Evolutionary conservation across 2,113 vertebrate species (phyloP), one percentile per base, ranked within the genome.

Genomic region (Pseudonaja textilis): DNA sequence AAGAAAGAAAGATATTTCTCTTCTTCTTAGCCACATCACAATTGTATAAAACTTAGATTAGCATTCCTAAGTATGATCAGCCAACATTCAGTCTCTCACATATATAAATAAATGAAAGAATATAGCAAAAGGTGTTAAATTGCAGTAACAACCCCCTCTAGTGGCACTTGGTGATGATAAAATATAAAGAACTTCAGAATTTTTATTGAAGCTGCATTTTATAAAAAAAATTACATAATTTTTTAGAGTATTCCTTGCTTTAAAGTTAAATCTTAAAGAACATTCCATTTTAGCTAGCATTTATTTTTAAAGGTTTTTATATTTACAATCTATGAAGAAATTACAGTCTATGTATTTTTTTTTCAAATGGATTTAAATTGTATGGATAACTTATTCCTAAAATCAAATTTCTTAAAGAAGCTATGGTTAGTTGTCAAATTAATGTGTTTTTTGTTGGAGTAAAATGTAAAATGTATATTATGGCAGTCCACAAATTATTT

Each of bases 111-210:
- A 59, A 87, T 42, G 2, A 87, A 89, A 25, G 69, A 10, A 61
- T 90, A 88, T 85, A 42, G 86, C 92, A 42, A 14, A 61, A 87
- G 90, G 10, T 87, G n/a, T 89, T 91, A 94, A 88, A 92, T 95
- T 91, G 96, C 81, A 93, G 95, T 89, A 45, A 89, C 90, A 95
- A 92, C 95, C 96, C 97, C 97, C 97, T 96, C 98, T 97, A 95
- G 97, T 97, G 98, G 96, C 90, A 61, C 39, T 18, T 89, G 92
- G 42, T 1, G 91, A 12, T 88, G 93, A 45, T 87, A 56, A 88
- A 94, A 25, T 87, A 88, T n/a, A 20, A 74, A 14, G 14, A 85
- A 25, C 11, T 91, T 42, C 18, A 5, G 1, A 34, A 55, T 12
- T 29, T 25, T 55, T 42, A 25, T 23, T n/a, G 12, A 88, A 91